Conservation (phyloP, 2,113 vertebrate species). For the Gavialis gangeticus region DNA sequence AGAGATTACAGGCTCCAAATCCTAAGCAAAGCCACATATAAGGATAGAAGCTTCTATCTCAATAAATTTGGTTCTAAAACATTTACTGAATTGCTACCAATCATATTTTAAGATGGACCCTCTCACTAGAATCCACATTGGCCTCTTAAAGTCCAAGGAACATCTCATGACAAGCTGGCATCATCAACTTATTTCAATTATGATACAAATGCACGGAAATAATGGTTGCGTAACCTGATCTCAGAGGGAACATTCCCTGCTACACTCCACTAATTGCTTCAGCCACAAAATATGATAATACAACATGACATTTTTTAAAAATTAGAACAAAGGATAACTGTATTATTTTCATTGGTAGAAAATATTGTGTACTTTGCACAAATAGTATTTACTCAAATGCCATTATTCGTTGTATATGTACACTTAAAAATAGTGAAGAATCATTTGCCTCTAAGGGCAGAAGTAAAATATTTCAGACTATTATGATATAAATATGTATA, state of each 20-base stretch:
- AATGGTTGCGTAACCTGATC: conserved; percentile 75
- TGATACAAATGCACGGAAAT: conserved; percentile 72
- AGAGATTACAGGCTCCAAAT: conserved; percentile 5
- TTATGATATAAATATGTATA: too few species aligned
- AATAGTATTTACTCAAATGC: neutral
- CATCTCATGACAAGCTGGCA: neutral
- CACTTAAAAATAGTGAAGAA: neutral
- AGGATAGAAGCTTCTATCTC: conserved; percentile 73
- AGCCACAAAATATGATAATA: neutral
- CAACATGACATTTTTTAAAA: neutral
- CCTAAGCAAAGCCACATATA: neutral
- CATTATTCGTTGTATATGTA: neutral
- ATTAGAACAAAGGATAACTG: neutral
- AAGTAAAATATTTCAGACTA: neutral
- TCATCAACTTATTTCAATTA: conserved; percentile 79
- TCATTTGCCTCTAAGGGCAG: neutral
- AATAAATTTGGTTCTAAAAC: conserved; percentile 29
- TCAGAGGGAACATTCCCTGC: neutral
- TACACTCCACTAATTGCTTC: neutral
- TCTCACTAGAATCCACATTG: neutral
- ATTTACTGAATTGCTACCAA: conserved; percentile 49
- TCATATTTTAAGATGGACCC: conserved; percentile 49
- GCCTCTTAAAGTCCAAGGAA: neutral
- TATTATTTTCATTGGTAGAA: neutral
- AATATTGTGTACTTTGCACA: neutral